These are phyloP conservation scores for Heliconius eleuchia DNA, from an alignment of 1,140 invertebrate genomes.

Conservation along the genomic window DNA sequence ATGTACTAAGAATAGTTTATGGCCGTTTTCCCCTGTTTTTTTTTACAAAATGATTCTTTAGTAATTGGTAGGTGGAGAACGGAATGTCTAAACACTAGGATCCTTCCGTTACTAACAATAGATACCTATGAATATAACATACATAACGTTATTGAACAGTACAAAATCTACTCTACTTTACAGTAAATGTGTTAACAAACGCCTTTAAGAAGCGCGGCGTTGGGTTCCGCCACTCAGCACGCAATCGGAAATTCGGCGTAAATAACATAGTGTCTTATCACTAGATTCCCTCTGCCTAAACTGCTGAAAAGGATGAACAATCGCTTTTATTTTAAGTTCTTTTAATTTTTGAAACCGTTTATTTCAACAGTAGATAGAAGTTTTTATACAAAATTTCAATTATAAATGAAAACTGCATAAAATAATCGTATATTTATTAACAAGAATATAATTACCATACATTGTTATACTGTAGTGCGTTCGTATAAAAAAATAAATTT, in stretches of 20 bases:
- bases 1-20: background rate
- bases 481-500: background rate
- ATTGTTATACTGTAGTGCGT: slow-evolving; percentile 1
- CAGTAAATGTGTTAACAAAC: too few species aligned
- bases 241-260: too few species aligned
- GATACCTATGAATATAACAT: too few species aligned
- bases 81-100: background rate
- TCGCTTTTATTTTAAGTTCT: too few species aligned
- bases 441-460: slow-evolving; percentile 1
- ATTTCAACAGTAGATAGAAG: background rate
- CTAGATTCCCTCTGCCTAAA: too few species aligned
- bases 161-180: too few species aligned
- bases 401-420: background rate
- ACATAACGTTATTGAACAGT: too few species aligned
- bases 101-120: background rate
- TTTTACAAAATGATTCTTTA: background rate
- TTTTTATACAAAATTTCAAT: background rate
- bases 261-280: too few species aligned
- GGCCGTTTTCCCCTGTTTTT: background rate
- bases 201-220: too few species aligned
- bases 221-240: too few species aligned
- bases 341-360: too few species aligned
- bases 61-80: background rate
- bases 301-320: too few species aligned
- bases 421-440: slow-evolving; percentile 9